These are phyloP conservation scores for Polia nebulosa DNA, from an alignment of 2,888 invertebrate species.

Conservation along the genomic window DNA sequence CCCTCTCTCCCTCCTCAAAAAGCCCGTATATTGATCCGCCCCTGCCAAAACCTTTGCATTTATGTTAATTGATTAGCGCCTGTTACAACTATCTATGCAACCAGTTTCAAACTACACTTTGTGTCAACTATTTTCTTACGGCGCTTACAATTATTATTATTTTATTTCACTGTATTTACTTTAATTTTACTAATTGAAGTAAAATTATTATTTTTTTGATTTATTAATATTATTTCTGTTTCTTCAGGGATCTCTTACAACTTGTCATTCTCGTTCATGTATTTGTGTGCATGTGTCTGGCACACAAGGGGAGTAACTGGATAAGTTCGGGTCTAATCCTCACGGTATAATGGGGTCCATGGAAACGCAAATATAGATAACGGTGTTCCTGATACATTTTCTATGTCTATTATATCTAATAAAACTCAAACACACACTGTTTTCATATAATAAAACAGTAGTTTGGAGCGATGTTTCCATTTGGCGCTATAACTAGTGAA, in stretches of 20 bases:
- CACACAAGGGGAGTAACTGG: conserved; percentile 75
- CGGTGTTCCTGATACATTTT: conserved; percentile 6
- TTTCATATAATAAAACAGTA: too few relatives aligned
- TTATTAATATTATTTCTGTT: conserved; percentile 61
- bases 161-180: conserved; percentile 15
- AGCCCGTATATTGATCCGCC: conserved; percentile 51
- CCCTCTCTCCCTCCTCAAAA: too few relatives aligned
- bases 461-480: too few relatives aligned
- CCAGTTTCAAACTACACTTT: conserved; percentile 10
- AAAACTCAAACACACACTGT: too few relatives aligned
- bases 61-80: conserved; percentile 64
- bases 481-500: too few relatives aligned
- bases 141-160: conserved; percentile 25
- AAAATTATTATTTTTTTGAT: conserved; percentile 31
- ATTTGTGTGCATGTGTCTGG: conserved; percentile 72
- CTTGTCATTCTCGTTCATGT: conserved; percentile 71
- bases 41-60: conserved; percentile 45
- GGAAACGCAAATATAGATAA: conserved; percentile 72
- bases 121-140: conserved; percentile 7
- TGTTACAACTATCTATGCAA: conserved; percentile 58
- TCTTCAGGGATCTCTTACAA: conserved; percentile 64
- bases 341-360: conserved; percentile 68
- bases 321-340: conserved; percentile 71
- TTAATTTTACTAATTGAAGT: background rate
- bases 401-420: too few relatives aligned